Evolutionary conservation across 2,113 vertebrate genomes (phyloP).

Genomic region (Dendropsophus ebraccatus): DNA sequence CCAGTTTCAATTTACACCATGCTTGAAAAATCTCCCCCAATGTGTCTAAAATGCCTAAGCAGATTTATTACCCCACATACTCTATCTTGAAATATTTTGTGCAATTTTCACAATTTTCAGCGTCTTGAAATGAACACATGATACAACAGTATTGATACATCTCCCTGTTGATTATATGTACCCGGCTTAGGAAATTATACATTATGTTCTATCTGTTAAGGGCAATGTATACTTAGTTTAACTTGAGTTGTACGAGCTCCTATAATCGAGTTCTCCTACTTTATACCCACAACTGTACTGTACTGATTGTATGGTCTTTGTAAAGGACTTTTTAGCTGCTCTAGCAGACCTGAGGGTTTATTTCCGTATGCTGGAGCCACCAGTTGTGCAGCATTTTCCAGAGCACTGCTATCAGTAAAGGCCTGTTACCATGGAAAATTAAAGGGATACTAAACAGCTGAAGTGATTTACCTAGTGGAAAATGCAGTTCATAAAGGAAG

Average conservation of each 20-base stretch:
- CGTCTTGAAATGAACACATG: too few relatives aligned
- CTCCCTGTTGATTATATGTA: too few relatives aligned
- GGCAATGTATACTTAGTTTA: too few relatives aligned
- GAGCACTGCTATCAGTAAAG: slow-evolving; percentile 9
- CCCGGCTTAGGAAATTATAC: too few relatives aligned
- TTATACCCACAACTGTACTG: neutral
- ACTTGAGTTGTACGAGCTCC: neutral
- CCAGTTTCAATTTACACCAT: too few relatives aligned
- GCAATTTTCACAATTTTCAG: too few relatives aligned
- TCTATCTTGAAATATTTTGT: too few relatives aligned
- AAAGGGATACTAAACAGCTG: slow-evolving; percentile 26
- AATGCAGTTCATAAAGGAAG: neutral
- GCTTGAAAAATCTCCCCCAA: too few relatives aligned
- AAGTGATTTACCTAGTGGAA: slow-evolving; percentile 31
- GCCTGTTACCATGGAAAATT: slow-evolving; percentile 37
- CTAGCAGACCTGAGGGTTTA: neutral
- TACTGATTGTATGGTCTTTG: neutral
- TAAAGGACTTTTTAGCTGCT: neutral
- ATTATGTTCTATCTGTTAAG: too few relatives aligned
- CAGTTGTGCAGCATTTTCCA: neutral
- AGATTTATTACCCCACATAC: neutral
- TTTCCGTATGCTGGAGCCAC: neutral
- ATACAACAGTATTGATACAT: too few relatives aligned
- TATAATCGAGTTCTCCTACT: too few relatives aligned
- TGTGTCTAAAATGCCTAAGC: too few relatives aligned